Evolutionary conservation across 2,113 vertebrate genomes (phyloP), one percentile per base, ranked within the genome.

Genomic region (Sigmodon hispidus): DNA sequence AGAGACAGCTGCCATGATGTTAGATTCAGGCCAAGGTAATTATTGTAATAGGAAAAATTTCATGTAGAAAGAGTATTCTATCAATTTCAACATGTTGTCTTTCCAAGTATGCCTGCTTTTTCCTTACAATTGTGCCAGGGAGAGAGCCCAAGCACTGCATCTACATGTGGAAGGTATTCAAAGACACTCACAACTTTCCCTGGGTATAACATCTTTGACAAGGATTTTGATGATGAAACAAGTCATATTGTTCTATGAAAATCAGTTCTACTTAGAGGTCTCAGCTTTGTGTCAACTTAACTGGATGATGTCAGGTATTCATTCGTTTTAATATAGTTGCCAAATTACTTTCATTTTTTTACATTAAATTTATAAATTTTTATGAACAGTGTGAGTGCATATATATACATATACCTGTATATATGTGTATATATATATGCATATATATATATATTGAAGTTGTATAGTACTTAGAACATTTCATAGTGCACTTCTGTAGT

Each of bases 91-190:
- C 50, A 43, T 12, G 10, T 84, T 69, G 11, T 34, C 5, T 22
- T 8, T 59, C 12, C 72, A 79, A n/a, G 9, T 34, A 59, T 29
- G 3, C 26, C 45, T 70, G 31, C 3, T 15, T 76, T 94, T 92
- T 36, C 17, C 16, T 73, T 65, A 36, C 4, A 93, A 55, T 59
- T 43, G 16, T 70, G 21, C 59, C 1, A 9, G 40, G 36, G 55
- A 80, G 12, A 4, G 40, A 13, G 3, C n/a, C 4, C 0, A 5
- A 13, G 4, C 9, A 52, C 48, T 67, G 3, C 0, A 57, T 24
- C 22, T 90, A 7, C 2, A 21, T 19, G 2, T 76, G 7, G 4
- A 80, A 89, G 12, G 1, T 5, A 48, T 65, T 73, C 50, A 87
- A 77, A 90, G 26, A n/a, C 1, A 17, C 87, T 90, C 15, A 61